Percentiles rank a stretch among this genome's conserved stretches.
Evolutionary conservation across 53 echinoderm and acorn worm species (phyloP).

Genomic region (Arbacia lixula): DNA sequence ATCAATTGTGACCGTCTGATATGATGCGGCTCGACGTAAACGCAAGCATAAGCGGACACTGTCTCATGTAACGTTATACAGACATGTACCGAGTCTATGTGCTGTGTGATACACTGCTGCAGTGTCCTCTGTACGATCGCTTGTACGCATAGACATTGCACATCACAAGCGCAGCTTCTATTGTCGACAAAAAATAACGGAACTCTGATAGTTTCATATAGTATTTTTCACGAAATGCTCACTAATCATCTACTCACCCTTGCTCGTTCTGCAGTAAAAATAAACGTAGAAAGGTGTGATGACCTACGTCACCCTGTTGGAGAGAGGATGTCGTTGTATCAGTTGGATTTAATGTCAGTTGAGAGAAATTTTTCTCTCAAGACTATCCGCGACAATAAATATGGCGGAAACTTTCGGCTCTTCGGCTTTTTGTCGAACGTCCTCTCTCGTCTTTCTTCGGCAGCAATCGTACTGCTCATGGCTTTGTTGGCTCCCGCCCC

Average conservation of each 20-base stretch:
- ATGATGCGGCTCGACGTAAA: no score
- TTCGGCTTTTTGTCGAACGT: no score
- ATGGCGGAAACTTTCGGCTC: conserved; percentile 41
- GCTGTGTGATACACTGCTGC: no score
- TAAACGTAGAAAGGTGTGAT: conserved; percentile 51
- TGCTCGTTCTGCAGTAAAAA: conserved; percentile 59
- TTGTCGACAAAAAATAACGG: neutral
- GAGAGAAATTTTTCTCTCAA: conserved; percentile 43
- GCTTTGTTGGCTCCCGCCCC: no score
- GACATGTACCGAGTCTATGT: no score
- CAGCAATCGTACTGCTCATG: no score
- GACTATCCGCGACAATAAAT: conserved; percentile 16
- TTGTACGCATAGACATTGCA: no score
- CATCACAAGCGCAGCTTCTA: neutral
- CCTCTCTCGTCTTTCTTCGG: no score
- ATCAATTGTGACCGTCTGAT: no score
- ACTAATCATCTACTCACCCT: conserved; percentile 11
- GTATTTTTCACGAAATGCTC: conserved; percentile 14
- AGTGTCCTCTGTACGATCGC: no score
- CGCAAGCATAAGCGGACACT: no score
- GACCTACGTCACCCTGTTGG: conserved; percentile 45
- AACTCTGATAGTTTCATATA: conserved; percentile 8
- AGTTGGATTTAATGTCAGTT: conserved; percentile 40
- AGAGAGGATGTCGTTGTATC: conserved; percentile 7
- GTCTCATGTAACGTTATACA: no score